phyloP scores from a whole-genome alignment of 2,888 invertebrate genomes.

The Cryptocephalus primarius region DNA sequence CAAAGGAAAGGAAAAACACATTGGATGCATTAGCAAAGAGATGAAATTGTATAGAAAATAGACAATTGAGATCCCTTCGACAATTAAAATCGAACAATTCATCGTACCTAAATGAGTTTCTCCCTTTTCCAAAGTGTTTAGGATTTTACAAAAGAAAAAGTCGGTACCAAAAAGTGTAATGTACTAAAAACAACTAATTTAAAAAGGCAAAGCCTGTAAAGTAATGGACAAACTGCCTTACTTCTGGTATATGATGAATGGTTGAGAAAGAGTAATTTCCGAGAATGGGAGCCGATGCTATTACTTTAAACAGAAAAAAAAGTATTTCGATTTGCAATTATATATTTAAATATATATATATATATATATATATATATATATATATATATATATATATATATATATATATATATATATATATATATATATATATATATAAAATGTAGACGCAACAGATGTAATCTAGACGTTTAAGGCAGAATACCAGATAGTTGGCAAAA shows the following conservation, averaged over 20 bases:
- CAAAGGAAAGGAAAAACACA: conserved; percentile 1
- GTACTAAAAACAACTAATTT: neutral
- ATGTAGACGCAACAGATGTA: conserved; percentile 11
- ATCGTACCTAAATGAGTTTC: neutral
- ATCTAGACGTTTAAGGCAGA: conserved; percentile 11
- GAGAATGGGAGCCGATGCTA: conserved; percentile 12
- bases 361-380: no score
- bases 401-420: no score
- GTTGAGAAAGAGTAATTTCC: conserved; percentile 10
- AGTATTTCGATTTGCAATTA: conserved; percentile 10
- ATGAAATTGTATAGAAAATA: conserved; percentile 1
- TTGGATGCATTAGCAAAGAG: neutral
- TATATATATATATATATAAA: conserved; percentile 14
- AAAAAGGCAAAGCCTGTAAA: neutral
- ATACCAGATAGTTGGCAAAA: conserved; percentile 8
- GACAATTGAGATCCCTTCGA: conserved; percentile 1
- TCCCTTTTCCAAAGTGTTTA: conserved; percentile 1
- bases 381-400: no score
- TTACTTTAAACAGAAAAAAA: conserved; percentile 9
- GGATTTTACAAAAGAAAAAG: conserved; percentile 2
- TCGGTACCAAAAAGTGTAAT: neutral
- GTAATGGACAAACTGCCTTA: conserved; percentile 8
- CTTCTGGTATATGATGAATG: conserved; percentile 5
- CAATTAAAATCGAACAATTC: neutral
- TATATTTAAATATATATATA: no score